Percentiles rank a stretch among this genome's conserved stretches.
Evolutionary conservation across 2,113 vertebrate species (phyloP).

Genomic region (Paralichthys olivaceus): DNA sequence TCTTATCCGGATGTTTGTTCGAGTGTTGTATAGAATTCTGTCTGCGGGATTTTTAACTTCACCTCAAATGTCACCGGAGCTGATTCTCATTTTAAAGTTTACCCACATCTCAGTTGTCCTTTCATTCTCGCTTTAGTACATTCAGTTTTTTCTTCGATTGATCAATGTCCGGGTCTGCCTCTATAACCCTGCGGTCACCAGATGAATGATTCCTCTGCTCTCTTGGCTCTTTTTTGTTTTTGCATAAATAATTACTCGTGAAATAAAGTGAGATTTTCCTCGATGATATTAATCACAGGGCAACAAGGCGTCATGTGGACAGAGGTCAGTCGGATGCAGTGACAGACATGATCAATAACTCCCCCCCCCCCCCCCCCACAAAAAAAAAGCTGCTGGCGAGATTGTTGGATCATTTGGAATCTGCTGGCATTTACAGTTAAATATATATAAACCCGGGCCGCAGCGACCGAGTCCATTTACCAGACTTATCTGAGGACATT

Average conservation of each 20-base stretch:
- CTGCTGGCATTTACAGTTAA: slow-evolving; percentile 34
- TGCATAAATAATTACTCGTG: neutral
- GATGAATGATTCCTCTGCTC: neutral
- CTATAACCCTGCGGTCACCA: neutral
- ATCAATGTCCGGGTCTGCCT: neutral
- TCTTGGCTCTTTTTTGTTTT: neutral
- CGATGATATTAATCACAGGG: neutral
- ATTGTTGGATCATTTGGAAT: neutral
- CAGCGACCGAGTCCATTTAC: slow-evolving; percentile 13
- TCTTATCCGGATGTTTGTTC: no score
- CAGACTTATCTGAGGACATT: neutral
- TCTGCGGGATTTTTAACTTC: no score
- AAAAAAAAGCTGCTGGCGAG: slow-evolving; percentile 7
- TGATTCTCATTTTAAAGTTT: slow-evolving; percentile 6
- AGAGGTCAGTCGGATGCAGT: slow-evolving; percentile 19
- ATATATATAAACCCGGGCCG: neutral
- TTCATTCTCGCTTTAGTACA: slow-evolving; percentile 2
- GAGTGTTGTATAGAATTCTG: no score
- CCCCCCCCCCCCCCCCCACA: neutral
- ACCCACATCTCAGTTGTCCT: slow-evolving; percentile 1
- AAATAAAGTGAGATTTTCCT: slow-evolving; percentile 15
- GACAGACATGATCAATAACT: slow-evolving; percentile 35
- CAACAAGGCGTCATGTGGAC: neutral
- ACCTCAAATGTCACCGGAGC: neutral
- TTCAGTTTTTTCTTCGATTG: neutral